Evolutionary conservation across 2,797 vertebrate genomes (phyloP).

Genomic region (Loriculus beryllinus): DNA sequence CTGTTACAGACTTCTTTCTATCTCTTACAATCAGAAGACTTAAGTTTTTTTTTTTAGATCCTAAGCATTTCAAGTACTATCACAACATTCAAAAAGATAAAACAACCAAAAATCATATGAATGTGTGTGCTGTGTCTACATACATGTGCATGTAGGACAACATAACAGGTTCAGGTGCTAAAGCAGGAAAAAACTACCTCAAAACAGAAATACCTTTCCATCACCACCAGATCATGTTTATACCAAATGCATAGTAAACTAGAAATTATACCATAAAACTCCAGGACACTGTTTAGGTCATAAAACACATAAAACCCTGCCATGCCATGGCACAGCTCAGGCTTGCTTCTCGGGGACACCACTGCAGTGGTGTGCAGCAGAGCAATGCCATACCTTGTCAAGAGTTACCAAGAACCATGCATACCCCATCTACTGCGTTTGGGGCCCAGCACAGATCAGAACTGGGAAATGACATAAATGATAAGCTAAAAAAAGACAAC

Average conservation of each 20-base stretch:
- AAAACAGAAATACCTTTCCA: not conserved
- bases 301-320: not conserved
- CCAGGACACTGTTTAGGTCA: not conserved
- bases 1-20: not conserved
- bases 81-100: not conserved
- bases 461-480: not conserved
- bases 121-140: not conserved
- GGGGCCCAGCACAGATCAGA: not conserved
- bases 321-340: not conserved
- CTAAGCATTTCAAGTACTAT: not conserved
- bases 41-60: not conserved
- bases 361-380: fast-evolving
- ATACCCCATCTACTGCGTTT: not conserved
- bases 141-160: no score
- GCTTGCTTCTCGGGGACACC: not conserved
- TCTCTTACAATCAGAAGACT: not conserved
- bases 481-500: not conserved
- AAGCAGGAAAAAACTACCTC: fast-evolving
- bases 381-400: not conserved
- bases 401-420: not conserved
- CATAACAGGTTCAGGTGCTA: not conserved
- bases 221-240: not conserved
- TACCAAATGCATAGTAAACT: not conserved
- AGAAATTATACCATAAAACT: not conserved
- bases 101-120: not conserved